phyloP scores from a whole-genome alignment of 2,888 invertebrate genomes.

The Malthinus flaveolus region DNA sequence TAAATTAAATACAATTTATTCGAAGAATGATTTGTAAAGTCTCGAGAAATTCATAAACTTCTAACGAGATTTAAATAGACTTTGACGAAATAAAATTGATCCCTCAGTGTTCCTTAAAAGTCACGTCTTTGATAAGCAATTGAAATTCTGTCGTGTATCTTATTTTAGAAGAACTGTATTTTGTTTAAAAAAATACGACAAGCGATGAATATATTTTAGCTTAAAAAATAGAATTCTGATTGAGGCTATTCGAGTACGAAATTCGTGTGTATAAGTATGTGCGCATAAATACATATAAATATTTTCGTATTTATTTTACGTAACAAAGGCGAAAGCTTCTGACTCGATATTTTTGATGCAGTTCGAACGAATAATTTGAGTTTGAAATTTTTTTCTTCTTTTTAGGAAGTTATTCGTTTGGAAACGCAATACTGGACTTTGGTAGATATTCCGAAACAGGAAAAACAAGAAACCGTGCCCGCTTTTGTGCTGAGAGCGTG shows the following conservation, averaged over 20 bases:
- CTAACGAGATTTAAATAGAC: background rate
- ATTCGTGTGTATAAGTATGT: background rate
- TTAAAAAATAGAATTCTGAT: slow-evolving; percentile 9
- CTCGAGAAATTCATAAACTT: background rate
- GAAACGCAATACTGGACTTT: slow-evolving; percentile 94
- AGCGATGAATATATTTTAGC: background rate
- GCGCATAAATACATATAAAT: background rate
- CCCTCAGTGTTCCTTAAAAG: background rate
- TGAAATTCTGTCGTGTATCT: slow-evolving; percentile 13
- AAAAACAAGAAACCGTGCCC: slow-evolving; percentile 91
- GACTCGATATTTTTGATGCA: background rate
- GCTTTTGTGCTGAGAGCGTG: slow-evolving; percentile 90
- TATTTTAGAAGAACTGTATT: background rate
- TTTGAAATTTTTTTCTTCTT: slow-evolving; percentile 29
- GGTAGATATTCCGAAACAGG: slow-evolving; percentile 91
- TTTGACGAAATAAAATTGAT: slow-evolving; percentile 12
- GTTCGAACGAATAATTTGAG: background rate
- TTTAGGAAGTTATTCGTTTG: slow-evolving; percentile 83
- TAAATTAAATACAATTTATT: no score
- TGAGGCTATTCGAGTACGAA: background rate
- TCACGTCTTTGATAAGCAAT: slow-evolving; percentile 16
- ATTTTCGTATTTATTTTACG: background rate
- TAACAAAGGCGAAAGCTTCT: no score
- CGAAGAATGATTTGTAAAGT: background rate
- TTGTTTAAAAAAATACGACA: background rate